These are phyloP conservation scores for Acromyrmex heyeri DNA, from an alignment of 1,140 invertebrate genomes.

Conservation along the genomic window DNA sequence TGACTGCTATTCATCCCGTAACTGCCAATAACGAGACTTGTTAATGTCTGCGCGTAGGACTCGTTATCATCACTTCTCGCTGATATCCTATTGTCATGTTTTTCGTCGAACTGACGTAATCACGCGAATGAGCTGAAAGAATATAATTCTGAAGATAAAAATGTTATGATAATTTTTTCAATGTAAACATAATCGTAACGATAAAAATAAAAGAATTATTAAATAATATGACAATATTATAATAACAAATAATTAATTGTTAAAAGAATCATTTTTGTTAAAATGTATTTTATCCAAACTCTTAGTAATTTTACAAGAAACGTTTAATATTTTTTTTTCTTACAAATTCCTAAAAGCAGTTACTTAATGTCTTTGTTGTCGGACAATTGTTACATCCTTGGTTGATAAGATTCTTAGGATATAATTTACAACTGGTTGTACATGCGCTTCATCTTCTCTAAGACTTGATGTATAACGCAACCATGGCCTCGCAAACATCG, in stretches of 20 bases:
- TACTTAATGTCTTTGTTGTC: not conserved
- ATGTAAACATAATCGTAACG: not conserved
- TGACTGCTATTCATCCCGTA: not conserved
- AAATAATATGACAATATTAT: not conserved
- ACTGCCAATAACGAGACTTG: conserved; percentile 16
- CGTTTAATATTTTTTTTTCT: conserved; percentile 4
- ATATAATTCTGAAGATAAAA: not conserved
- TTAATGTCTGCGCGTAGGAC: not conserved
- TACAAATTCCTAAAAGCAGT: not conserved
- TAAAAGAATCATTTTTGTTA: not conserved
- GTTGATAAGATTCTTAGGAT: conserved; percentile 24
- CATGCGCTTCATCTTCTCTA: not conserved
- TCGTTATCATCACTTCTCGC: not conserved
- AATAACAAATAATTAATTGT: not conserved
- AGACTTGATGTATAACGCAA: not conserved
- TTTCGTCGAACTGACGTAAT: not conserved
- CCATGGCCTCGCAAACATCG: not conserved
- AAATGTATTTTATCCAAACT: not conserved
- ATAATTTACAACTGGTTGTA: not conserved
- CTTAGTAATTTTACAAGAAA: not conserved
- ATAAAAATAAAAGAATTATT: not conserved
- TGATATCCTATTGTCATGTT: not conserved
- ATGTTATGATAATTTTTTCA: not conserved
- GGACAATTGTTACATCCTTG: not conserved
- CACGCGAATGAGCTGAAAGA: not conserved